Conservation (phyloP, 2,113 vertebrate genomes). For the Vidua macroura region DNA sequence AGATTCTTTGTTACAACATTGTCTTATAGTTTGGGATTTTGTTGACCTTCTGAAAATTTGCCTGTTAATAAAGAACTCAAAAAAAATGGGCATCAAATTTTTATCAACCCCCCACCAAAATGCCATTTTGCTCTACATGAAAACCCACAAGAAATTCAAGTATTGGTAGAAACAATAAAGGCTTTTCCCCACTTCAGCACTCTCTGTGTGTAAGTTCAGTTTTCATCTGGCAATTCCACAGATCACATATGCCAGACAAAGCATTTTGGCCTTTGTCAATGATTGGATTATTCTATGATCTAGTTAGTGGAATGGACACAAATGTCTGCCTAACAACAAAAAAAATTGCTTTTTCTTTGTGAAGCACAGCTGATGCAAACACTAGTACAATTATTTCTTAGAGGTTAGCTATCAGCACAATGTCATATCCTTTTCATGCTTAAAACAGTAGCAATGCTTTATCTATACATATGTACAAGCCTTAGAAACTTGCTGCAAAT, state of each 20-base stretch:
- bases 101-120: neutral
- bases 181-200: conserved; percentile 7
- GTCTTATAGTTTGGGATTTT: rapidly evolving
- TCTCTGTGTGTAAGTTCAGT: conserved; percentile 1
- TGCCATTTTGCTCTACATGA: neutral
- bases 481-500: neutral
- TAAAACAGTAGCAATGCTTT: neutral
- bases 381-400: neutral
- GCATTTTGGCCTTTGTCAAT: conserved; percentile 29
- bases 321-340: conserved; percentile 32
- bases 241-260: conserved; percentile 17
- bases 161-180: neutral
- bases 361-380: conserved; percentile 8
- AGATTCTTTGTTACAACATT: neutral
- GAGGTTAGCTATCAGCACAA: neutral
- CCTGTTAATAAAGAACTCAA: neutral
- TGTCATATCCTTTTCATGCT: neutral
- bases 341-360: neutral
- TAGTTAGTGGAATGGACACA: conserved; percentile 53
- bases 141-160: neutral
- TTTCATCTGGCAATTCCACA: conserved; percentile 29
- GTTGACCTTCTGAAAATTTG: neutral
- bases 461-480: neutral
- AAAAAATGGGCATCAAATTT: neutral
- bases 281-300: conserved; percentile 59